Conservation (phyloP, 1,140 invertebrate species). For the Heliconius himera region DNA sequence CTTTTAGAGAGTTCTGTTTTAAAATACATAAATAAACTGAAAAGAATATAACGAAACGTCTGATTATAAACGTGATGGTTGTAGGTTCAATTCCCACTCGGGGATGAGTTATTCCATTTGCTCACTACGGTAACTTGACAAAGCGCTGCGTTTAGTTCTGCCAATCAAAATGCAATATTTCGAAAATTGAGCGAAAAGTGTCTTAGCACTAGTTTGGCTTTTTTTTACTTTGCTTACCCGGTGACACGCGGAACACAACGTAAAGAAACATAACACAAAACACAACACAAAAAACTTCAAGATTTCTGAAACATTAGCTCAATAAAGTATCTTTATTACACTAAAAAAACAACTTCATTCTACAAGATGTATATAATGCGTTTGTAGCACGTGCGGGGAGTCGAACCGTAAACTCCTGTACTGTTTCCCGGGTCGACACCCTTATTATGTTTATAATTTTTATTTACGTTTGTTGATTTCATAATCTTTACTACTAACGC, state of each 20-base stretch:
- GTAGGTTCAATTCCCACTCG: too few species aligned
- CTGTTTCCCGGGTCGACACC: slow-evolving; percentile 46
- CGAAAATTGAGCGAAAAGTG: too few species aligned
- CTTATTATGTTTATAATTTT: slow-evolving; percentile 43
- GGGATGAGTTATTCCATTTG: too few species aligned
- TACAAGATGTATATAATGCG: background rate
- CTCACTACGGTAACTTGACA: too few species aligned
- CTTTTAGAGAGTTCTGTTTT: too few species aligned
- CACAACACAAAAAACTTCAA: background rate
- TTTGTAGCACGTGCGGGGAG: slow-evolving; percentile 33
- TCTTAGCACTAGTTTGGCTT: too few species aligned
- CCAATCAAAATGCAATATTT: too few species aligned
- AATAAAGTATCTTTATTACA: background rate
- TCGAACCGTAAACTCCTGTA: slow-evolving; percentile 42
- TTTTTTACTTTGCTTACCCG: too few species aligned
- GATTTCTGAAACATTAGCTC: background rate
- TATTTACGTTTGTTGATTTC: slow-evolving; percentile 35
- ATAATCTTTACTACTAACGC: slow-evolving; percentile 40
- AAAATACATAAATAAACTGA: too few species aligned
- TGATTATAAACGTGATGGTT: too few species aligned
- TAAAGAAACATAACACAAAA: background rate
- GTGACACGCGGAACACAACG: background rate
- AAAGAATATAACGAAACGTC: too few species aligned
- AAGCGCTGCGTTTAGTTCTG: too few species aligned
- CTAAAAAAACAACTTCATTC: background rate